Evolutionary conservation across 1,140 invertebrate species (phyloP).

Genomic region (Micrasema longulum): DNA sequence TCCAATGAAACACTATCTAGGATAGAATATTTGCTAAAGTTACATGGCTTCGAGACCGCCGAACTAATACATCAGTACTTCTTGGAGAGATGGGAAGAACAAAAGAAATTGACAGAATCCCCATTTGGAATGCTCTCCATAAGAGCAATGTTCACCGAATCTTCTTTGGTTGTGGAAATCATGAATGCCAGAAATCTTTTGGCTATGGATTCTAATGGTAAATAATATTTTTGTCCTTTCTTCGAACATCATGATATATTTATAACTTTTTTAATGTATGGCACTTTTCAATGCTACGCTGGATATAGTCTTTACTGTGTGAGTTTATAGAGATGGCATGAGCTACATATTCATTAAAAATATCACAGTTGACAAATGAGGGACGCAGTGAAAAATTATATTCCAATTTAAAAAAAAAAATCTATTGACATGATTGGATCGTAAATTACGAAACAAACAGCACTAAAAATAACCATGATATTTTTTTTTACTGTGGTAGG

Average conservation of each 20-base stretch:
- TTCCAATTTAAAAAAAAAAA: too few species aligned
- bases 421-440: too few species aligned
- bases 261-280: not conserved
- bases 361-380: too few species aligned
- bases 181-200: conserved; percentile 91
- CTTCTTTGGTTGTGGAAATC: conserved; percentile 76
- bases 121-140: conserved; percentile 79
- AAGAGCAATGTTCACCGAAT: conserved; percentile 74
- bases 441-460: too few species aligned
- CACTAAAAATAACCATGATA: too few species aligned
- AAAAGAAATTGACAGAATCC: conserved; percentile 71
- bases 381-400: too few species aligned
- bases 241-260: not conserved
- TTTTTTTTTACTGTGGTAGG: too few species aligned
- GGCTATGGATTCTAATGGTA: conserved; percentile 90
- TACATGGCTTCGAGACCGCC: conserved; percentile 88
- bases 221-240: not conserved
- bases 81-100: conserved; percentile 78
- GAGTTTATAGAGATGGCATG: too few species aligned
- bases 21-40: conserved; percentile 77
- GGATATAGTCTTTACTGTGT: too few species aligned
- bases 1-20: conserved; percentile 72
- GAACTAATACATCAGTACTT: conserved; percentile 90
- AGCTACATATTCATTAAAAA: too few species aligned
- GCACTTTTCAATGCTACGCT: not conserved